Base-by-base conservation (phyloP, 2,797 vertebrate genomes). In the Gila robusta region DNA sequence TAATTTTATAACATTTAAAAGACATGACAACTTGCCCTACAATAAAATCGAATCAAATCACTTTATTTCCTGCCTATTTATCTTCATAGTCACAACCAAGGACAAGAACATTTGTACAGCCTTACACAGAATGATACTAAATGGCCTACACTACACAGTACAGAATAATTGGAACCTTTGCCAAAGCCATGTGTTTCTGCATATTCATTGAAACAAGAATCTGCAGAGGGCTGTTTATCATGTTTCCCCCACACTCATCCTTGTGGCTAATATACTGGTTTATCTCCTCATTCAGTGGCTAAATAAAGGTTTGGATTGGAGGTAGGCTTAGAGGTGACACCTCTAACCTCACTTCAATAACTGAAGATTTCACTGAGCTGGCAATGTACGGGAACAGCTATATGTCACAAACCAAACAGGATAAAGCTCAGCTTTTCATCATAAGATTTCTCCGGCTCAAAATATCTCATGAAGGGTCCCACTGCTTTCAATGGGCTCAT, bases 191-290 rank as follows among this genome's bases (percentile, higher is more conserved):
- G 41, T 74, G 71, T 49, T 83, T 37, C 28, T 83, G 41, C 21
- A 83, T 83, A 83, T 66, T 83, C 28, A 83, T 37, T 66, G 14
- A 74, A 37, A n/a, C 10, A 59, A 32, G n/a, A 28, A 32, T 41
- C 26, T 79, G 59, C 59, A 39, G 21, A 37, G 7, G 39, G 26
- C 16, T 32, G 71, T 49, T 62, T 17, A 17, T 64, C 64, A 59
- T 66, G 56, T 35, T 47, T 49, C 44, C 28, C 32, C 21, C 71
- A 32, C 37, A 62, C 69, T 44, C 69, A 73, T 62, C 6, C 6
- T 21, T 0, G 12, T 44, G 54, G 39, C 37, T 70, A 82, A 62
- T 82, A 41, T 28, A 23, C 37, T 44, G 37, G n/a, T 62, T 83
- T 67, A 67, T 80, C 41, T 56, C 37, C 10, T 54, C 72, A 77